Conservation (phyloP, 2,113 vertebrate species). For the Neopipo cinnamomea region DNA sequence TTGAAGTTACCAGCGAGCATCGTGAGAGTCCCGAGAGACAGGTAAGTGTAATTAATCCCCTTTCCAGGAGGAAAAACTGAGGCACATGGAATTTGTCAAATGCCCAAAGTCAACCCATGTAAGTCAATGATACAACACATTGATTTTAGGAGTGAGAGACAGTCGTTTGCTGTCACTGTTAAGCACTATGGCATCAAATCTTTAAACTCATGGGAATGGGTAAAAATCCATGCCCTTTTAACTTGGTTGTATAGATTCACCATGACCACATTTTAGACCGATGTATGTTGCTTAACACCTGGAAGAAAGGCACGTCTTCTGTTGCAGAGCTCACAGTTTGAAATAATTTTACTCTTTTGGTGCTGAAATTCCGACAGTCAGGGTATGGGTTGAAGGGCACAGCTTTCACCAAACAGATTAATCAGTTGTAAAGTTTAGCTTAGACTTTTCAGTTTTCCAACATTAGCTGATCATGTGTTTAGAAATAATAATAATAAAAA, state of each 20-base stretch:
- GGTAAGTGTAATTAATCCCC: not conserved
- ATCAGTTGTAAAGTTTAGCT: not conserved
- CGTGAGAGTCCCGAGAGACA: accelerated
- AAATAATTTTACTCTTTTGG: not conserved
- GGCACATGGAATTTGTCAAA: not conserved
- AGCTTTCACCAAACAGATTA: not conserved
- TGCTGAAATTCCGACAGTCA: not conserved
- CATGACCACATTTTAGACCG: not conserved
- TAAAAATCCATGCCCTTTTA: not conserved
- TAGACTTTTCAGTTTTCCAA: not conserved
- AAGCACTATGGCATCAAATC: not conserved
- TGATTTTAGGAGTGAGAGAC: not conserved
- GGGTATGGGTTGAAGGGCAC: not conserved
- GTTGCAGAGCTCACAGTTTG: not conserved
- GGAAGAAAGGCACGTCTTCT: not conserved
- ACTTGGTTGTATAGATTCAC: not conserved
- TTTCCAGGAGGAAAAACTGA: not conserved
- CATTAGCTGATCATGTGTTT: not conserved
- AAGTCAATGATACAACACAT: not conserved
- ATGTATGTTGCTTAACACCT: not conserved
- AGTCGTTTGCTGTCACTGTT: not conserved
- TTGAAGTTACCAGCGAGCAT: not conserved
- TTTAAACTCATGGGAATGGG: not conserved
- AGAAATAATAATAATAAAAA: not conserved
- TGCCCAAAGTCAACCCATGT: not conserved